phyloP scores from a whole-genome alignment of 2,888 invertebrate genomes.

The Hypsopygia costalis region DNA sequence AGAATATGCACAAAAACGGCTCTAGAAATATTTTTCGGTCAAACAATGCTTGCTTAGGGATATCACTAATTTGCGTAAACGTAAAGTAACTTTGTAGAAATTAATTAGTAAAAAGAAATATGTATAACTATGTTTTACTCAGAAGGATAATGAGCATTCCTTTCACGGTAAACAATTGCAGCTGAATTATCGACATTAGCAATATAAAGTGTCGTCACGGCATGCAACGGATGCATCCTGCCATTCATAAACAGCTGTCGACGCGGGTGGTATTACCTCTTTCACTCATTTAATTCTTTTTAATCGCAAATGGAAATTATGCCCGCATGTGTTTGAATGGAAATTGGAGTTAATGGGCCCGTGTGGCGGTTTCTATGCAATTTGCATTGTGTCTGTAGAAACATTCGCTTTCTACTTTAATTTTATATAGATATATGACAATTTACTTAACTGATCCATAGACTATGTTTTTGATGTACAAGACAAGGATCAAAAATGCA shows the following conservation, averaged over 20 bases:
- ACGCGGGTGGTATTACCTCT: slow-evolving; percentile 59
- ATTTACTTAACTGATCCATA: no score
- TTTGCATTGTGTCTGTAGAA: background rate
- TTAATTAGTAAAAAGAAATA: no score
- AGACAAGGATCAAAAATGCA: no score
- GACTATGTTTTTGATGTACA: no score
- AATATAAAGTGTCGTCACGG: slow-evolving; percentile 54
- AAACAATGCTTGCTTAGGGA: no score
- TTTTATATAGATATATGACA: no score
- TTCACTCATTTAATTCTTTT: slow-evolving; percentile 20
- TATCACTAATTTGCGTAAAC: no score
- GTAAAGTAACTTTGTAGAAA: no score
- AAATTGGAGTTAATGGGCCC: background rate
- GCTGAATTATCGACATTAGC: slow-evolving; percentile 44
- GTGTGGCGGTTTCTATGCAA: background rate
- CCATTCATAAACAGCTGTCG: slow-evolving; percentile 57
- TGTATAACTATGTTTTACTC: background rate
- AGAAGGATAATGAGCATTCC: slow-evolving; percentile 7
- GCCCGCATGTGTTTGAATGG: background rate
- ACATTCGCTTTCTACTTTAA: background rate
- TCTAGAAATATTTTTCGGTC: no score
- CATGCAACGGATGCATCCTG: slow-evolving; percentile 56
- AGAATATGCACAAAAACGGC: no score
- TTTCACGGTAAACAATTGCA: slow-evolving; percentile 31
- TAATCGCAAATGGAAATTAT: slow-evolving; percentile 2